Conservation (phyloP, 2,888 invertebrate genomes). For the Sepioteuthis lessoniana region DNA sequence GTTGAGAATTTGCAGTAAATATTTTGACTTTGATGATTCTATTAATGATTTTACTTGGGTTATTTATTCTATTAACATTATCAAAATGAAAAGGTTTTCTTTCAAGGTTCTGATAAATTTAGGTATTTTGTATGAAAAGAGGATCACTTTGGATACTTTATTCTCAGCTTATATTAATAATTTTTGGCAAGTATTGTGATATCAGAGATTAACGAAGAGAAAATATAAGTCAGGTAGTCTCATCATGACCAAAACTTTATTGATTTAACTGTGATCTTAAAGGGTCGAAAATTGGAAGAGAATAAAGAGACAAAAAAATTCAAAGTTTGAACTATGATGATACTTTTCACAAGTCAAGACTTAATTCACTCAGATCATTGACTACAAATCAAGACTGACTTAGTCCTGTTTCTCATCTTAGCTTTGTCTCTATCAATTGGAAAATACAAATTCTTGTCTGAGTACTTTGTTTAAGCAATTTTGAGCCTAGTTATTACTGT, state of each 20-base stretch:
- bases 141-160: not conserved
- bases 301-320: not conserved
- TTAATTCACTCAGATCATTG: not conserved
- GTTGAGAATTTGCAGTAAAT: too few species aligned
- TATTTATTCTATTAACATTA: not conserved
- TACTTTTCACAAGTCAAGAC: not conserved
- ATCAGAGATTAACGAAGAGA: not conserved
- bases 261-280: not conserved
- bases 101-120: not conserved
- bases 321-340: not conserved
- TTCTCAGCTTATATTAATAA: not conserved
- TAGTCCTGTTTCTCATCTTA: not conserved
- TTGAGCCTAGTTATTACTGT: not conserved
- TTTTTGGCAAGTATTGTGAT: not conserved
- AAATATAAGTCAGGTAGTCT: not conserved
- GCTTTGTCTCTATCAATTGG: not conserved
- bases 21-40: not conserved
- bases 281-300: not conserved
- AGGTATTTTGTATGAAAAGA: not conserved
- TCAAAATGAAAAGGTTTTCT: not conserved
- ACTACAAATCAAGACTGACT: not conserved
- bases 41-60: too few species aligned
- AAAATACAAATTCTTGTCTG: not conserved
- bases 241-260: not conserved
- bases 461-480: not conserved